These are phyloP conservation scores for Rugalucina vietnamica DNA, from an alignment of 2,888 invertebrate species.

Conservation along the genomic window DNA sequence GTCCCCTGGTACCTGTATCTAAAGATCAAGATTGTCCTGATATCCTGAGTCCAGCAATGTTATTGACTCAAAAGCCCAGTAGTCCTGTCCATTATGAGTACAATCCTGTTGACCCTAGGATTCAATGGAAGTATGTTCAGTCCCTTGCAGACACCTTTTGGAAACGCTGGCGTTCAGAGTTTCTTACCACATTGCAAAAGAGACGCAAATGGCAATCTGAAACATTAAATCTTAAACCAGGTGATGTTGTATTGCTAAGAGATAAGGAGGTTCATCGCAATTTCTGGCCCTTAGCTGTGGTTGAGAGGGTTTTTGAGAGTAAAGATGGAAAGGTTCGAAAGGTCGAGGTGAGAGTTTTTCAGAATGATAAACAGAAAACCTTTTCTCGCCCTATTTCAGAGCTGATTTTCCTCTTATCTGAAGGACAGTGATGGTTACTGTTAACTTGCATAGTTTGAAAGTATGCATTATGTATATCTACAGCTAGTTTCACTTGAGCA, in stretches of 20 bases:
- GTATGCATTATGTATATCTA: no score
- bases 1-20: slow-evolving; percentile 22
- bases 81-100: neutral
- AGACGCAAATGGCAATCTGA: slow-evolving; percentile 38
- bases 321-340: slow-evolving; percentile 18
- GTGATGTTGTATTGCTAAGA: slow-evolving; percentile 35
- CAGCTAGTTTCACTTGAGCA: no score
- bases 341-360: slow-evolving; percentile 9
- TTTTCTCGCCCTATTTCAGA: neutral
- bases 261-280: slow-evolving; percentile 17
- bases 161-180: slow-evolving; percentile 43
- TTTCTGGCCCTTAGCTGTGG: slow-evolving; percentile 22
- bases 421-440: neutral
- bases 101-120: neutral
- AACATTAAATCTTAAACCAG: neutral
- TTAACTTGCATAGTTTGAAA: no score
- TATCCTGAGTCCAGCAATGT: slow-evolving; percentile 20
- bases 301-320: slow-evolving; percentile 16
- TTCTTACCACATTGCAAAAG: slow-evolving; percentile 19
- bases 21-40: slow-evolving; percentile 26
- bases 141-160: slow-evolving; percentile 33
- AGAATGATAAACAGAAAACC: neutral
- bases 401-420: neutral
- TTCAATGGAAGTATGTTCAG: slow-evolving; percentile 32
- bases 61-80: slow-evolving; percentile 25